phyloP scores from a whole-genome alignment of 2,888 invertebrate species.

The Dryobotodes eremita region DNA sequence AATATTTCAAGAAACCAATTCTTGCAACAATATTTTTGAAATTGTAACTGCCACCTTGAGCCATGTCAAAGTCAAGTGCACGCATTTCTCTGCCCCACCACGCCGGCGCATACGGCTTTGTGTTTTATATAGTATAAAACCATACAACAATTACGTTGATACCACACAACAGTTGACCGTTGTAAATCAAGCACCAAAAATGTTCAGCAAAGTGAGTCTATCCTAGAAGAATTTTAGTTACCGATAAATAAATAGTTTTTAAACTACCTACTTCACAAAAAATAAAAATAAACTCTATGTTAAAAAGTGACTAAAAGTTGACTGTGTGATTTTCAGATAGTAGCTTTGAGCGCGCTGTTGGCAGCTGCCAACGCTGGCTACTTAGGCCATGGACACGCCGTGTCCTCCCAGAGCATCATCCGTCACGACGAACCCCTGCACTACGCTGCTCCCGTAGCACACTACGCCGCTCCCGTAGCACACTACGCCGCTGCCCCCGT shows the following conservation, averaged over 20 bases:
- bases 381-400: conserved; percentile 65
- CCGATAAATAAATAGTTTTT: not conserved
- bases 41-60: conserved; percentile 40
- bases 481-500: conserved; percentile 69
- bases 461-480: conserved; percentile 46
- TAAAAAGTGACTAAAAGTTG: not conserved
- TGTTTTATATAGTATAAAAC: conserved; percentile 67
- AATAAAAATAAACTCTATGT: not conserved
- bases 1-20: conserved; percentile 1
- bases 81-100: conserved; percentile 64
- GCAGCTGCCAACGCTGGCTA: conserved; percentile 78
- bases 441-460: conserved; percentile 61
- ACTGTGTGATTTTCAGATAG: conserved; percentile 47
- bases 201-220: conserved; percentile 73
- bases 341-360: conserved; percentile 66
- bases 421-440: conserved; percentile 65
- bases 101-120: conserved; percentile 45
- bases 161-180: conserved; percentile 69
- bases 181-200: conserved; percentile 63
- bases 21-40: not conserved
- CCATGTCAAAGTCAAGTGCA: conserved; percentile 59
- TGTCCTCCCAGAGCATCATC: conserved; percentile 64
- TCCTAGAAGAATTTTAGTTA: not conserved
- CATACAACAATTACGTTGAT: conserved; percentile 56
- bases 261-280: not conserved